Evolutionary conservation across 2,888 invertebrate genomes (phyloP).

Genomic region (Emesis furor): DNA sequence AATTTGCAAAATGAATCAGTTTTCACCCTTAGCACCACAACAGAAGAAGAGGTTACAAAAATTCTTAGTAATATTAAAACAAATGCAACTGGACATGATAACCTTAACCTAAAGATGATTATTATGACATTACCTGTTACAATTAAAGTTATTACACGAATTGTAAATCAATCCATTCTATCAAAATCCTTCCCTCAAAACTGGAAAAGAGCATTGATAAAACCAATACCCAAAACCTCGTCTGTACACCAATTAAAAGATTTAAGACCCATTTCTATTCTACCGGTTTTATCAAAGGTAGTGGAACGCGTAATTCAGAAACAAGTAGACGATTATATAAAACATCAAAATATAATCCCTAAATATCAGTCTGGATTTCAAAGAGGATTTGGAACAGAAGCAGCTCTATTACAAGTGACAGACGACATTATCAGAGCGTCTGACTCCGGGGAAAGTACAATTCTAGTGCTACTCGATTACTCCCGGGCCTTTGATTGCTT

Average conservation of each 20-base stretch:
- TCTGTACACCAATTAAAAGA: conserved; percentile 52
- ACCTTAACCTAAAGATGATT: background rate
- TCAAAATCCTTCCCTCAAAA: background rate
- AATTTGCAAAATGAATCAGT: conserved; percentile 64
- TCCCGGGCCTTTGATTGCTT: background rate
- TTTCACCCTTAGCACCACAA: conserved; percentile 65
- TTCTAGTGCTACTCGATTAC: background rate
- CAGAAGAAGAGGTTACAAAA: background rate
- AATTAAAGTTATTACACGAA: background rate
- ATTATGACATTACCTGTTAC: background rate
- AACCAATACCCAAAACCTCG: conserved; percentile 60
- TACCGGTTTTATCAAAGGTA: background rate
- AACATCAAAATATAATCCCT: background rate
- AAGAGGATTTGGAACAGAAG: background rate
- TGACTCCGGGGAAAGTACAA: background rate
- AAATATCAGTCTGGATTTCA: background rate
- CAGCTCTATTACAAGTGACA: conserved; percentile 46
- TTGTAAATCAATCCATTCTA: background rate
- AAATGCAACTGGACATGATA: background rate
- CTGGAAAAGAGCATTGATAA: background rate
- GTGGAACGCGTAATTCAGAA: background rate
- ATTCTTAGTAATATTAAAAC: background rate
- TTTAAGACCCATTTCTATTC: conserved; percentile 61
- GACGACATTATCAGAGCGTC: conserved; percentile 41
- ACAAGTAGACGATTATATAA: background rate